These are phyloP conservation scores for Myiagra hebetior DNA, from an alignment of 2,113 vertebrate genomes.

Conservation along the genomic window DNA sequence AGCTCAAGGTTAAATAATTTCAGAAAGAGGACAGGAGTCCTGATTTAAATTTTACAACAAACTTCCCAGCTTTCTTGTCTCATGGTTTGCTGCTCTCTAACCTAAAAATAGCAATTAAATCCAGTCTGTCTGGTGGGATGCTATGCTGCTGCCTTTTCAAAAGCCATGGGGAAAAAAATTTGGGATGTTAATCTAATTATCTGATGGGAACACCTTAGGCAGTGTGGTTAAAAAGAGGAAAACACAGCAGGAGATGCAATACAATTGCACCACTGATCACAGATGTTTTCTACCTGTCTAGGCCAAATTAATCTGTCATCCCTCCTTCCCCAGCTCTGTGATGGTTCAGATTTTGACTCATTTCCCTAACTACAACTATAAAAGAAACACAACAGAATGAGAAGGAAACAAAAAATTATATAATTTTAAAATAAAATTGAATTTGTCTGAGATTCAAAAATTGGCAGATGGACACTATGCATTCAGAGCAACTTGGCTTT, in stretches of 20 bases:
- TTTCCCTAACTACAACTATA: background rate
- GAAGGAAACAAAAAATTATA: background rate
- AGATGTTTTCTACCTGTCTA: background rate
- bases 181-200: constrained; percentile 45
- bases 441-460: background rate
- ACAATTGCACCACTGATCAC: background rate
- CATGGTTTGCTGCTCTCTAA: constrained; percentile 13
- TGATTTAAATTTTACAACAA: background rate
- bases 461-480: background rate
- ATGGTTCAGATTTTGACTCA: background rate
- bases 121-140: background rate
- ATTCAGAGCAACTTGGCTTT: background rate
- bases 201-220: constrained; percentile 11
- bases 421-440: background rate
- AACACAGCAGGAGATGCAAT: background rate
- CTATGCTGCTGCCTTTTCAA: background rate
- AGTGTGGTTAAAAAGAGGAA: constrained; percentile 1
- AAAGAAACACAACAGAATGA: background rate
- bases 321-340: background rate
- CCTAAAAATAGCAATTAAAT: constrained; percentile 1
- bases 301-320: background rate
- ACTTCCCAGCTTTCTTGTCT: background rate
- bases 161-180: background rate
- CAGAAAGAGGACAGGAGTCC: background rate
- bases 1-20: background rate